phyloP scores from a whole-genome alignment of 2,113 vertebrate genomes.

The Sturnira hondurensis region DNA sequence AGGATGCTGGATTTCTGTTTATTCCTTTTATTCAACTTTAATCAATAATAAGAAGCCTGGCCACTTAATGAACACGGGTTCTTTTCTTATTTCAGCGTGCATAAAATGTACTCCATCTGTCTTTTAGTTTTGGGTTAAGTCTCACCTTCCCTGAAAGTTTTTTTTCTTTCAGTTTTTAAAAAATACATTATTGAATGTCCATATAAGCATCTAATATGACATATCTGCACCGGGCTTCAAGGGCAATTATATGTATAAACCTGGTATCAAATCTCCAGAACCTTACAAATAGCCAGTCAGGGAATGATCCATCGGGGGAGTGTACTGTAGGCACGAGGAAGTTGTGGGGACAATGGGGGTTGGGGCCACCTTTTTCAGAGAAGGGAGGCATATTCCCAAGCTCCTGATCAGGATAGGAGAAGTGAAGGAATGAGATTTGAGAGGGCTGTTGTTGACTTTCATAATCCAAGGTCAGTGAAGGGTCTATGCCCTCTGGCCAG shows the following conservation, averaged over 20 bases:
- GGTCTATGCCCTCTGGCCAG: background rate
- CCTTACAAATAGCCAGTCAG: background rate
- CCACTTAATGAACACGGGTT: background rate
- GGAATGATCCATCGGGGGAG: rapidly evolving
- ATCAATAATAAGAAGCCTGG: background rate
- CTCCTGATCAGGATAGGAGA: background rate
- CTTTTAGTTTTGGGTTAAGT: background rate
- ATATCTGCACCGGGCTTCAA: background rate
- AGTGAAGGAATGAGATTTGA: background rate
- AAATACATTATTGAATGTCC: background rate
- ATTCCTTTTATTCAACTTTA: background rate
- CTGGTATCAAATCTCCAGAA: background rate
- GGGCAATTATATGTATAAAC: background rate
- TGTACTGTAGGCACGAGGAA: background rate
- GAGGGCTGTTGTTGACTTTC: background rate
- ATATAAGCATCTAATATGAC: background rate
- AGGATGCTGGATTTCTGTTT: background rate
- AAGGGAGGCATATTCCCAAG: background rate
- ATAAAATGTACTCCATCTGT: background rate
- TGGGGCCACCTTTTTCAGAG: background rate
- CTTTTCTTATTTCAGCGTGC: background rate
- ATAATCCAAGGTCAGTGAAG: background rate
- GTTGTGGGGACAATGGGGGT: background rate
- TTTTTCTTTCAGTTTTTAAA: conserved; percentile 8
- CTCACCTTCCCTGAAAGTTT: background rate